Conservation (phyloP, 2,113 vertebrate genomes). For the Oncorhynchus keta region DNA sequence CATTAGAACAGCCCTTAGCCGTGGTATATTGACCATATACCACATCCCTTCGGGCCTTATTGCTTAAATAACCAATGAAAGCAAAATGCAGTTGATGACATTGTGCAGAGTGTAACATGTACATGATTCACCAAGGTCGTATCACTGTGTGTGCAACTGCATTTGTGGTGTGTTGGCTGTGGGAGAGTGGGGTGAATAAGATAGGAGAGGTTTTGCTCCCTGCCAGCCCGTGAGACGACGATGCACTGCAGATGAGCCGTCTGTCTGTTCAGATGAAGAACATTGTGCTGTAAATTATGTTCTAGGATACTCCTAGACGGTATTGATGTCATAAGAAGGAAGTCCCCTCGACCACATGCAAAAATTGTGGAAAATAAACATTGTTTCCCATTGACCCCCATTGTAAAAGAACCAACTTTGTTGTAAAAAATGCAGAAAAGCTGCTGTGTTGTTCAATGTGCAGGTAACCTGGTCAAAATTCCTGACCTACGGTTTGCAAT, state of each 20-base stretch:
- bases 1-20: too few species aligned
- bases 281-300: conserved; percentile 18
- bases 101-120: conserved; percentile 30
- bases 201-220: conserved; percentile 54
- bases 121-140: conserved; percentile 15
- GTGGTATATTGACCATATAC: too few species aligned
- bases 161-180: conserved; percentile 39
- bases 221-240: conserved; percentile 62
- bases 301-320: conserved; percentile 3
- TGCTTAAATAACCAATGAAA: neutral
- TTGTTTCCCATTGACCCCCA: too few species aligned
- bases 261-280: conserved; percentile 53
- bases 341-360: too few species aligned
- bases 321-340: too few species aligned
- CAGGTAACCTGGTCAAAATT: too few species aligned
- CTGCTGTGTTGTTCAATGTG: too few species aligned
- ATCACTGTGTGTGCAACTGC: conserved; percentile 17
- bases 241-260: conserved; percentile 70
- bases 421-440: too few species aligned
- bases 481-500: too few species aligned
- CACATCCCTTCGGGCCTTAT: too few species aligned
- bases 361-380: too few species aligned
- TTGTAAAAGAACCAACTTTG: too few species aligned
- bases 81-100: conserved; percentile 29
- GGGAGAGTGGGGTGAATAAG: conserved; percentile 65